phyloP scores from a whole-genome alignment of 2,797 vertebrate genomes.

The Gephyroberyx darwinii region DNA sequence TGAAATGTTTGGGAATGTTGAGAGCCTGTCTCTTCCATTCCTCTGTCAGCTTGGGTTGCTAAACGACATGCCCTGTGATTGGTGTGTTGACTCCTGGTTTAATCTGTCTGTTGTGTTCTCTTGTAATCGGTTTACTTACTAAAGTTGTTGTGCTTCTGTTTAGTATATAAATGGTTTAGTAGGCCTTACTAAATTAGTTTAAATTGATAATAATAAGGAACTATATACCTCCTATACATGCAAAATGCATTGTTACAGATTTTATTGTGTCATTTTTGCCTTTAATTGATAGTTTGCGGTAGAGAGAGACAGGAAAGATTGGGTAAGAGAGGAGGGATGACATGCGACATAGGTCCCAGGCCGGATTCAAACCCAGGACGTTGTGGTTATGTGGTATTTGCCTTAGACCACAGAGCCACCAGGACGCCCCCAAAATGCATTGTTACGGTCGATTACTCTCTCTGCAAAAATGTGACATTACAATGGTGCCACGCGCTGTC shows the following conservation, averaged over 20 bases:
- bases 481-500: conserved; percentile 29
- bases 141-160: conserved; percentile 7
- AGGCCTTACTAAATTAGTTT: too few relatives aligned
- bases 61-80: conserved; percentile 49
- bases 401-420: not conserved
- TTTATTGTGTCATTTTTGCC: too few relatives aligned
- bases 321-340: too few relatives aligned
- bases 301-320: too few relatives aligned
- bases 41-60: conserved; percentile 53
- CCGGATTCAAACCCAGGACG: too few relatives aligned
- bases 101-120: not conserved
- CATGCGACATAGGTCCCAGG: too few relatives aligned
- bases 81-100: conserved; percentile 13
- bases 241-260: conserved; percentile 19
- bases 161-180: not conserved
- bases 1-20: conserved; percentile 67
- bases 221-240: conserved; percentile 17
- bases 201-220: too few relatives aligned
- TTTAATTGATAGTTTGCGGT: too few relatives aligned
- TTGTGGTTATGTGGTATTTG: too few relatives aligned
- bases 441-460: conserved; percentile 34
- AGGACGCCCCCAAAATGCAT: not conserved
- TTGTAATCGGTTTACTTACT: not conserved
- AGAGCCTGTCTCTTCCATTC: conserved; percentile 60
- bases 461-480: conserved; percentile 7